These are phyloP conservation scores for Bombyx mandarina DNA, from an alignment of 1,140 invertebrate genomes.

Conservation along the genomic window DNA sequence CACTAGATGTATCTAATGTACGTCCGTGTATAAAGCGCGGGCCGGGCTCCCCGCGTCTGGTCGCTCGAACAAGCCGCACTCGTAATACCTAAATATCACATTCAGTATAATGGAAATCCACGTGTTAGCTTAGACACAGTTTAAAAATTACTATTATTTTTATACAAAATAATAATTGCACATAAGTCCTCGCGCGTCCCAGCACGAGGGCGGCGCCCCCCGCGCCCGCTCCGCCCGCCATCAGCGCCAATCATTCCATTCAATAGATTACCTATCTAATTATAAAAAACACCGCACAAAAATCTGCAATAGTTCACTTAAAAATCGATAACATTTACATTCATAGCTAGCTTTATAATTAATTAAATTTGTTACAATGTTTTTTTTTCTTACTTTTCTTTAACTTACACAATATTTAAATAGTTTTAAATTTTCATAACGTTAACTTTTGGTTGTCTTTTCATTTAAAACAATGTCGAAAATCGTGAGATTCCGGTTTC, in stretches of 20 bases:
- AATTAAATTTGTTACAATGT: constrained; percentile 63
- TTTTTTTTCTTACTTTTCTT: constrained; percentile 55
- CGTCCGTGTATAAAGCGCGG: constrained; percentile 48
- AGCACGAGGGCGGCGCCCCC: constrained; percentile 33
- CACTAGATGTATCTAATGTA: constrained; percentile 58
- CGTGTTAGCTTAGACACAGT: constrained; percentile 64
- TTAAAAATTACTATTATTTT: constrained; percentile 58
- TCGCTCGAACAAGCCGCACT: constrained; percentile 46
- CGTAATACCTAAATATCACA: constrained; percentile 70
- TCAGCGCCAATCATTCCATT: constrained; percentile 64
- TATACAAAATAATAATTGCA: constrained; percentile 71
- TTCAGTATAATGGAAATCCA: constrained; percentile 69
- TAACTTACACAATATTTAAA: constrained; percentile 64
- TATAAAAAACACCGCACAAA: constrained; percentile 69
- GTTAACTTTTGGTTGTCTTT: constrained; percentile 71
- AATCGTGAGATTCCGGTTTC: constrained; percentile 50
- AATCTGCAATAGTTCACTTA: constrained; percentile 65
- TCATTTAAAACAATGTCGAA: constrained; percentile 63
- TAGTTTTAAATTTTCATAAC: constrained; percentile 63
- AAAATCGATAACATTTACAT: constrained; percentile 70
- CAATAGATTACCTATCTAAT: constrained; percentile 72
- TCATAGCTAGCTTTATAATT: constrained; percentile 69
- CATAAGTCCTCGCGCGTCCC: constrained; percentile 50
- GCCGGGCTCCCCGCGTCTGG: constrained; percentile 22
- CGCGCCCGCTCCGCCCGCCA: constrained; percentile 33